Evolutionary conservation across 2,888 invertebrate genomes (phyloP).

Genomic region (Philaethria dido): DNA sequence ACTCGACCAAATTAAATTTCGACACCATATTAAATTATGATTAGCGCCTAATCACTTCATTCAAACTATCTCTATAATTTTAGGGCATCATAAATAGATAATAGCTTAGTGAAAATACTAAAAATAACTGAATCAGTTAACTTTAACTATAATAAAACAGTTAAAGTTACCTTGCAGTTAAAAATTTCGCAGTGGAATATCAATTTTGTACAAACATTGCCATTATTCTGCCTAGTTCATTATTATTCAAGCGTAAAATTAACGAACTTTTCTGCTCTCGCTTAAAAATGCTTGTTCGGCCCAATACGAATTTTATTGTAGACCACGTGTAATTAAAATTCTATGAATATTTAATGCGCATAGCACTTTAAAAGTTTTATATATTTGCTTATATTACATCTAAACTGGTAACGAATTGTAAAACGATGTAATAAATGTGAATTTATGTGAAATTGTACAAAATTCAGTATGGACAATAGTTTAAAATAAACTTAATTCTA

Average conservation of each 20-base stretch:
- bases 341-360: slow-evolving; percentile 22
- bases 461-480: neutral
- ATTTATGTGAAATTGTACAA: too few relatives aligned
- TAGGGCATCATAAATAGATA: neutral
- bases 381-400: neutral
- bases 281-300: slow-evolving; percentile 28
- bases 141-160: slow-evolving; percentile 12
- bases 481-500: too few relatives aligned
- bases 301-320: slow-evolving; percentile 21
- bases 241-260: slow-evolving; percentile 30
- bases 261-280: slow-evolving; percentile 23
- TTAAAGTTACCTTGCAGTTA: slow-evolving; percentile 6
- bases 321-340: slow-evolving; percentile 28
- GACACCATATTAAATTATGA: too few relatives aligned
- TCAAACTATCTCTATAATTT: neutral
- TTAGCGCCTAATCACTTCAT: too few relatives aligned
- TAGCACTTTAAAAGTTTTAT: slow-evolving; percentile 2
- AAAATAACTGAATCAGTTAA: neutral
- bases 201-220: slow-evolving; percentile 20
- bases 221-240: slow-evolving; percentile 27
- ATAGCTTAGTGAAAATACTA: neutral
- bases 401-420: neutral
- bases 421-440: too few relatives aligned
- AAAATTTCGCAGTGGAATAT: slow-evolving; percentile 15
- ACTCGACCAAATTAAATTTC: too few relatives aligned